phyloP scores from a whole-genome alignment of 1,140 invertebrate species.

The Laupala kohalensis region DNA sequence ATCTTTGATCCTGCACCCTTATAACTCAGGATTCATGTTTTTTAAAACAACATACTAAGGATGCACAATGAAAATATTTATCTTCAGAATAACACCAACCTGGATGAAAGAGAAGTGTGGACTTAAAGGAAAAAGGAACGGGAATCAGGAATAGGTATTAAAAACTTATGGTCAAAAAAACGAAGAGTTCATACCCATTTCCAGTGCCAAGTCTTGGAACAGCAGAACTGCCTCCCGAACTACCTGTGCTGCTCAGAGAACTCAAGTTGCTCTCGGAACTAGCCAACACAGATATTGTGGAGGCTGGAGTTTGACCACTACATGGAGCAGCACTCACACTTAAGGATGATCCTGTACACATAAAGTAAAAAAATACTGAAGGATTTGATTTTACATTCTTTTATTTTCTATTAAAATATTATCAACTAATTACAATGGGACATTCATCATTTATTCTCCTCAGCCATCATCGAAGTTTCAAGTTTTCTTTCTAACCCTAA shows the following conservation, averaged over 20 bases:
- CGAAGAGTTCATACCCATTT: not conserved
- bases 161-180: too few species aligned
- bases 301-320: not conserved
- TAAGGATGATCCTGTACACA: slow-evolving; percentile 4
- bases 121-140: too few species aligned
- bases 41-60: too few species aligned
- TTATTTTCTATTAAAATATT: not conserved
- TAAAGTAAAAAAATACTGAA: not conserved
- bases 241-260: slow-evolving; percentile 1
- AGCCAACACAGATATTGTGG: not conserved
- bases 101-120: too few species aligned
- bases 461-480: too few species aligned
- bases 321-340: not conserved
- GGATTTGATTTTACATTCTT: not conserved
- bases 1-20: too few species aligned
- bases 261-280: slow-evolving; percentile 10
- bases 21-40: too few species aligned
- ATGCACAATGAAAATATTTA: too few species aligned
- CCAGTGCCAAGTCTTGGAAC: not conserved
- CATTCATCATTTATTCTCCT: not conserved
- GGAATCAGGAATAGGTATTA: too few species aligned
- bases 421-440: not conserved
- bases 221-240: not conserved
- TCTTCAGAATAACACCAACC: too few species aligned
- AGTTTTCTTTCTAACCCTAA: too few species aligned